Conservation (phyloP, 2,113 vertebrate species). For the Sebastes fasciatus region DNA sequence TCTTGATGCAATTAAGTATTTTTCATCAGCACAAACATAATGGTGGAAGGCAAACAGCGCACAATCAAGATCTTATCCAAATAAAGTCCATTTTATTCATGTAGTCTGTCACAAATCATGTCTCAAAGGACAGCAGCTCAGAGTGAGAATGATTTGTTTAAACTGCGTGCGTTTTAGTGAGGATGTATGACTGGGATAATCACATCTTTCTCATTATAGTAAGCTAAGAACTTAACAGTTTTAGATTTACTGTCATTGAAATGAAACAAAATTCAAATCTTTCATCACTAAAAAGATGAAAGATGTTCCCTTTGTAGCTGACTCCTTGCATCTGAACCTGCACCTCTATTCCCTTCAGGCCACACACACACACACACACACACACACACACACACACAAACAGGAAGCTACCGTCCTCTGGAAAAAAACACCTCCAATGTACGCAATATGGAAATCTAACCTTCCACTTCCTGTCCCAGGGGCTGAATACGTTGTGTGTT, state of each 20-base stretch:
- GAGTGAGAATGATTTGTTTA: background rate
- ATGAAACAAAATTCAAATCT: background rate
- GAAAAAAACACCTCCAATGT: background rate
- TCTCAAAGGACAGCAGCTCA: background rate
- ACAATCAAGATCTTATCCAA: background rate
- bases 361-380: background rate
- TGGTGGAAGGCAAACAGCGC: background rate
- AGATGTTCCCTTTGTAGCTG: background rate
- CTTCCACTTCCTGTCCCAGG: conserved; percentile 14
- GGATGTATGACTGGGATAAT: background rate
- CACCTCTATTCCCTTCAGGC: conserved; percentile 10
- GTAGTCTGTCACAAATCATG: background rate
- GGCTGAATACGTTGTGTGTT: background rate
- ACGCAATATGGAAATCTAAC: conserved; percentile 20
- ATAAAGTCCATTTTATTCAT: background rate
- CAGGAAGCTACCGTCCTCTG: background rate
- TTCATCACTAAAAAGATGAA: background rate
- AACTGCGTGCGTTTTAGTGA: background rate
- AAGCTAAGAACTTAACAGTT: background rate
- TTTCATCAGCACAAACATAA: background rate
- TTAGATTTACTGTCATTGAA: background rate
- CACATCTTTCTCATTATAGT: background rate
- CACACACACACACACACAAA: conserved; percentile 5
- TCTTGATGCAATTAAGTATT: no score
- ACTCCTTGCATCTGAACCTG: conserved; percentile 4